Evolutionary conservation across 1,140 invertebrate genomes (phyloP), one percentile per base, ranked within the genome.

Genomic region (Drosophila suzukii): DNA sequence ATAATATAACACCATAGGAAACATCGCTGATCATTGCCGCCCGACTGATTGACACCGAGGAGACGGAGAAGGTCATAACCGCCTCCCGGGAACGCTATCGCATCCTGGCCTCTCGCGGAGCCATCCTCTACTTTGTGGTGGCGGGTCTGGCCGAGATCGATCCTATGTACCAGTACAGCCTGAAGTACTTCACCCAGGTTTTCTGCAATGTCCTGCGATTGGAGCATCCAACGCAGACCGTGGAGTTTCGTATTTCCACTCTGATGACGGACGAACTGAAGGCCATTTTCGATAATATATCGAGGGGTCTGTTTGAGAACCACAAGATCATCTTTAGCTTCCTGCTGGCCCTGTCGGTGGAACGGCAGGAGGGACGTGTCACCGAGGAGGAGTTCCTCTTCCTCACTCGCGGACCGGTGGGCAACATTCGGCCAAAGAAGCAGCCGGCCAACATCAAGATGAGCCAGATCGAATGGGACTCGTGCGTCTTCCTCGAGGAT

Each of bases 151-250:
- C 96, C 0, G 96, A 97, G 68, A 97, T 98, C 59, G 97, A 98
- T 93, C 97, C 97, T 0, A 99, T 98, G 98, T 99, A 99, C 93
- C 98, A 99, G 92, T 98, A 96, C 94, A 97, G 97, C 3, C 93
- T 98, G 4, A 97, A 97, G 86, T 98, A 97, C 91, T 98, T 98
- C 81, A 97, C 93, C 4, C 92, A 97, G 95, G 93, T 97, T 13
- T 97, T 97, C 81, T 97, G 96, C 81, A 93, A 93, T 60, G 96
- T 96, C 0, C 96, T 96, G 60, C 94, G 95, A 51, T 95, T 93
- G 1, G 96, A 95, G 78, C 94, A 94, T 44, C 73, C 81, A 0
- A 51, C 50, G 8, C 66, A 84, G 76, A 92, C 95, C 20, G 92
- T 98, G 0, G 92, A 94, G 8, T 86, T 92, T 32, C 94, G 97